Conservation (phyloP, 35 echinoderm and acorn worm genomes). For the Diadema setosum region DNA sequence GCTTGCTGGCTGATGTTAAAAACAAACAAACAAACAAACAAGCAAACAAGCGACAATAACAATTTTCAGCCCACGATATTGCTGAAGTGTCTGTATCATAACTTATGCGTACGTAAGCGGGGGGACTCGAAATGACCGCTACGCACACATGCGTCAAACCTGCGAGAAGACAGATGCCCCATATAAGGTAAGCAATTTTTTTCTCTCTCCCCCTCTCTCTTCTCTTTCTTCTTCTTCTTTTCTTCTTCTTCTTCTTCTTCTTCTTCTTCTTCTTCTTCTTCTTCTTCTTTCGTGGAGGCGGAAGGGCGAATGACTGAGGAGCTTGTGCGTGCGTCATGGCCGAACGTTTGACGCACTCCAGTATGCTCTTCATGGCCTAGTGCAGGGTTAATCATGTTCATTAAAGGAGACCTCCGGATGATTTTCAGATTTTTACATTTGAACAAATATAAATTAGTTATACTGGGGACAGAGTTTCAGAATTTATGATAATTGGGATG, state of each 20-base stretch:
- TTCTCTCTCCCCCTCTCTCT: neutral
- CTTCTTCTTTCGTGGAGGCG: neutral
- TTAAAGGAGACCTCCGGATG: neutral
- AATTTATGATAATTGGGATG: too few relatives aligned
- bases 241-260: neutral
- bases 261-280: neutral
- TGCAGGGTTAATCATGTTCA: neutral
- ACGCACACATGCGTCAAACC: too few relatives aligned
- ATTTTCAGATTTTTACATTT: neutral
- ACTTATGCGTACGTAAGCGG: neutral
- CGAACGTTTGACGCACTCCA: neutral
- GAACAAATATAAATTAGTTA: neutral
- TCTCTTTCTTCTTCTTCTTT: neutral
- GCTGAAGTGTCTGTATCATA: neutral
- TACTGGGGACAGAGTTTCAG: too few relatives aligned
- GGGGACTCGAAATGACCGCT: too few relatives aligned
- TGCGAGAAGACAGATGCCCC: too few relatives aligned
- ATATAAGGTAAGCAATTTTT: neutral
- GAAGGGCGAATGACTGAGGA: neutral
- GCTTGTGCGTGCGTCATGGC: too few relatives aligned
- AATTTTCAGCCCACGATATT: neutral
- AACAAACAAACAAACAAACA: too few relatives aligned
- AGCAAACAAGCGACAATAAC: too few relatives aligned
- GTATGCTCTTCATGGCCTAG: neutral
- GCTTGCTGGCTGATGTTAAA: too few relatives aligned